Base-by-base conservation (phyloP, 53 echinoderm and acorn worm species). In the Mesocentrotus franciscanus region DNA sequence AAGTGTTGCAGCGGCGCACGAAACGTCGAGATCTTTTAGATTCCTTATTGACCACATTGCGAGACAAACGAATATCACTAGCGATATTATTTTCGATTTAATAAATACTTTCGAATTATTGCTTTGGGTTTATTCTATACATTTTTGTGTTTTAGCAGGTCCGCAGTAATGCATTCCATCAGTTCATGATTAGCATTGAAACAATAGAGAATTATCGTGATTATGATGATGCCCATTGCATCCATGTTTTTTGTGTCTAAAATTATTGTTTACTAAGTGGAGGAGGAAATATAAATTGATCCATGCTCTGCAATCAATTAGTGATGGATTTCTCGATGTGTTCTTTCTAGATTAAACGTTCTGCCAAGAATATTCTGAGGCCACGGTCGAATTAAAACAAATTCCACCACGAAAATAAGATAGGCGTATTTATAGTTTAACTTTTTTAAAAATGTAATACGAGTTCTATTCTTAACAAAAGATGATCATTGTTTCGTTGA, bases 311-410 rank as follows among this genome's bases (percentile, higher is more conserved):
- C 12, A 84, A 84, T 84, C 55, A 84, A 84, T 84, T 84, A 84
- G 49, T 8, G 84, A 24, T 20, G 84, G 55, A 49, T 55, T 84
- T 42, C 17, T 22, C 9, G 22, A 22, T 14, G 84, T 84, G 39
- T 36, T 22, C 9, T 55, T 84, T 36, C 49, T 20, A 22, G 22
- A 42, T 18, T 49, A 49, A 83, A 49, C 18, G 6, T 55, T 84
- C 84, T 8, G 84, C 84, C 84, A 84, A 84, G 84, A 84, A 42
- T 42, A 20, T 55, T 76, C 30, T 42, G 84, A 84, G 84, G 84
- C 84, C 84, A 49, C 20, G 22, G 84, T 24, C 22, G 8, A 84
- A 42, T 79, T 15, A 14, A 75, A 84, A 39, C 39, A 84, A 84
- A 42, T 15, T 84, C 8, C 42, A 84, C 49, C 84, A 8, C 22